Base-by-base conservation (phyloP, 2,888 invertebrate genomes). In the Auanema sp. region DNA sequence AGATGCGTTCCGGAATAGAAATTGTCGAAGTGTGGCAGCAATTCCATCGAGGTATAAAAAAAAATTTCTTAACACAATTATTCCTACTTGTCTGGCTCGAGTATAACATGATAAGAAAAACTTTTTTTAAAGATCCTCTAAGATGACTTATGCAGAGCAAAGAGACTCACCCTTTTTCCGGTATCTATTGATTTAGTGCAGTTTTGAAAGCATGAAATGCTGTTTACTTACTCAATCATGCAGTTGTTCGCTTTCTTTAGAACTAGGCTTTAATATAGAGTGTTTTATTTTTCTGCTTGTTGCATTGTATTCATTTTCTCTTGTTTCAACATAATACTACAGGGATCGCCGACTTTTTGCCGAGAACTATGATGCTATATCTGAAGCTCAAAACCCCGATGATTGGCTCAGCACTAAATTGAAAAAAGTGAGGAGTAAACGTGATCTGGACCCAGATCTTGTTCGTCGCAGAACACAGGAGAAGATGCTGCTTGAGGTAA, bases 401-500 rank as follows among this genome's bases (percentile, higher is more conserved):
- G 75, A 79, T 47, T 83, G 83, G 83, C 72, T 83, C 47, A 69
- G 64, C 58, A 69, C 68, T 21, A 80, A 81, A 60, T 60, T 81
- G 63, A 69, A 70, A 24, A 75, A 73, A 60, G 72, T 83, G 16
- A 65, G 66, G 16, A 66, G 74, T 43, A 76, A 78, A 47, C 55
- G 78, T 8, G 69, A 75, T 44, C 70, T 74, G 44, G 78, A 79
- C 59, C 81, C 80, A 14, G 74, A 73, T 42, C 55, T 77, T 53
- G 69, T 66, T 33, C 60, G 81, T 79, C 66, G 84, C 78, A 65
- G 81, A 68, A 69, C 78, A 63, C 76, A 84, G 79, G 79, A 86
- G 80, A 71, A 85, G 83, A 69, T 84, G 81, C 24, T 85, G 56
- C 68, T 81, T 50, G 83, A 83, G 66, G 77, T 76, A 10, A 50